Percentiles rank a stretch among this genome's conserved stretches.
Evolutionary conservation across 2,888 invertebrate genomes (phyloP).

Genomic region (Tipula helvola): DNA sequence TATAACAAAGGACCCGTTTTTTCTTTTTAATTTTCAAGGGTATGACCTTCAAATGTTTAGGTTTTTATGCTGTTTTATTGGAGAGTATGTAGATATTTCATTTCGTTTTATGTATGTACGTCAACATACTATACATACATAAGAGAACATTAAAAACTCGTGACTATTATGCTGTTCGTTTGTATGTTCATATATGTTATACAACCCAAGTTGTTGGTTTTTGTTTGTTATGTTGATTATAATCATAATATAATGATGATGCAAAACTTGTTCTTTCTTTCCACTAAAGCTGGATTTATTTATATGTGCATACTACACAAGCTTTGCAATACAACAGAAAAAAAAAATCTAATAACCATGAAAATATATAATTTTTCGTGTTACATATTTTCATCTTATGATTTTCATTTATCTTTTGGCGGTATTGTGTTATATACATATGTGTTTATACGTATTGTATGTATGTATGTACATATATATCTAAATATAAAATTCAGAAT

Average conservation of each 20-base stretch:
- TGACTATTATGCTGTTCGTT: neutral
- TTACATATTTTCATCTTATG: neutral
- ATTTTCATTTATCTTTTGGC: neutral
- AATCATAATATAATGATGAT: neutral
- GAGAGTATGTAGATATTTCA: neutral
- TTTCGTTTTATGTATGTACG: neutral
- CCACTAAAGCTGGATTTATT: neutral
- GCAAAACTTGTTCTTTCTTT: neutral
- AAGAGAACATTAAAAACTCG: neutral
- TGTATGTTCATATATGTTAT: neutral
- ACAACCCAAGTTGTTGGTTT: neutral
- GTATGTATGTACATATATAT: neutral
- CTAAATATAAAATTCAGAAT: neutral
- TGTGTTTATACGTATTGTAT: neutral
- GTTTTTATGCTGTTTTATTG: slow-evolving; percentile 4
- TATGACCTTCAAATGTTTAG: slow-evolving; percentile 9
- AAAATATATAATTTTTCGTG: neutral
- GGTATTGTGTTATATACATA: neutral
- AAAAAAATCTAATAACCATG: neutral
- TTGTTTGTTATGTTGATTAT: neutral
- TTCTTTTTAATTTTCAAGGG: slow-evolving; percentile 7
- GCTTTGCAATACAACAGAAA: neutral
- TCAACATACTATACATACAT: neutral
- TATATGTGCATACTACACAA: neutral
- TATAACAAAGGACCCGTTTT: neutral